Evolutionary conservation across 2,797 vertebrate genomes (phyloP).

Genomic region (Poecile montanus): DNA sequence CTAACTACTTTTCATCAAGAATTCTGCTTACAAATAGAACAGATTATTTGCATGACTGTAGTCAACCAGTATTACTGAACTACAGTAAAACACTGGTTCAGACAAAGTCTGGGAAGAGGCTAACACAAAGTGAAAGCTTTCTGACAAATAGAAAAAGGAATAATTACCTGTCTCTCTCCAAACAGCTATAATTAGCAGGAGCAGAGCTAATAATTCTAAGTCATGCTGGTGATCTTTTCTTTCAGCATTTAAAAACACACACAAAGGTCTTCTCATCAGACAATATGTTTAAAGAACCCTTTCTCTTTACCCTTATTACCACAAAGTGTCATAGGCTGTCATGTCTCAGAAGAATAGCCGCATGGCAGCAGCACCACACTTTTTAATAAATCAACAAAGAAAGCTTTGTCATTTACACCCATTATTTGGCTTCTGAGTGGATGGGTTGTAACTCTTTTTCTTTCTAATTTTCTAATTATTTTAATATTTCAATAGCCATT

Average conservation of each 20-base stretch:
- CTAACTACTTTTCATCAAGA: neutral
- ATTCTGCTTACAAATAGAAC: neutral
- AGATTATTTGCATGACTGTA: neutral
- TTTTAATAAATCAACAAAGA: constrained; percentile 72
- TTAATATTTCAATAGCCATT: constrained; percentile 33
- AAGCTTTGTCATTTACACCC: constrained; percentile 35
- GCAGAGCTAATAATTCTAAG: constrained; percentile 7
- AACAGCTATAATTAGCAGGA: constrained; percentile 23
- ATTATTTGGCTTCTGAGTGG: constrained; percentile 37
- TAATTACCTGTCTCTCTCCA: constrained; percentile 31
- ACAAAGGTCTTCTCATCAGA: neutral
- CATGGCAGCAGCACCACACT: neutral
- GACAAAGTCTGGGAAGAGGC: neutral
- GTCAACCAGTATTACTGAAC: neutral
- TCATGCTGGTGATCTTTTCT: neutral
- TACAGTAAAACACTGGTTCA: neutral
- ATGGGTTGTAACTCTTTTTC: neutral
- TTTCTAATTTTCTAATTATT: constrained; percentile 38
- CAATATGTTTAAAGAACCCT: neutral
- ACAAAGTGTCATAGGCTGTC: neutral
- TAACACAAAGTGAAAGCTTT: neutral
- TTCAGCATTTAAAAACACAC: neutral
- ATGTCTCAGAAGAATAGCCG: constrained; percentile 15
- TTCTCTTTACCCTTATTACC: neutral
- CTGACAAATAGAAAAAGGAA: constrained; percentile 39